These are phyloP conservation scores for Danio kyathit DNA, from an alignment of 2,797 vertebrate genomes.

Conservation along the genomic window DNA sequence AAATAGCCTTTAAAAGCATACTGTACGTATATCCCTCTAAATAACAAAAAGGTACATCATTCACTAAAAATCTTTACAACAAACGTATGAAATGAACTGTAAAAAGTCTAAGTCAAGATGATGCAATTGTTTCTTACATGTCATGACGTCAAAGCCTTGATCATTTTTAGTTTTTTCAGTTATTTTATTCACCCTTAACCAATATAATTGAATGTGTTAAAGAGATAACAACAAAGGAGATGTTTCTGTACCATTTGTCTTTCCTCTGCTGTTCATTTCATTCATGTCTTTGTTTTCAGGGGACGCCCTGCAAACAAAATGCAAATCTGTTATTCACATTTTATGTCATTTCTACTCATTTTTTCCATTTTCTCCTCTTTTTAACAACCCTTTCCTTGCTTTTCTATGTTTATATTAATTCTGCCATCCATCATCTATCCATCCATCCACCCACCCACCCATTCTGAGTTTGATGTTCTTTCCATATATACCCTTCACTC, in stretches of 20 bases:
- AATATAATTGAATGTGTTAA: not conserved
- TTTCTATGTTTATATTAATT: conserved; percentile 20
- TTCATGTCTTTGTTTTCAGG: conserved; percentile 54
- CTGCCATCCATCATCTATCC: conserved; percentile 30
- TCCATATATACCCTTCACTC: conserved; percentile 38
- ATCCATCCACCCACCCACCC: conserved; percentile 52
- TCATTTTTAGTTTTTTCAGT: not conserved
- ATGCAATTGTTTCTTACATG: not conserved
- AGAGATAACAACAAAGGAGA: not conserved
- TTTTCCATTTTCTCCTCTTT: conserved; percentile 68
- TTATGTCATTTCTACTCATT: conserved; percentile 65
- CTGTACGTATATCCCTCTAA: too few relatives aligned
- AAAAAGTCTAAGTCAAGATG: not conserved
- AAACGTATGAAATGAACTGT: not conserved
- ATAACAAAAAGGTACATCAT: too few relatives aligned
- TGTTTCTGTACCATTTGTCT: conserved; percentile 16
- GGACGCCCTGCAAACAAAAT: conserved; percentile 62
- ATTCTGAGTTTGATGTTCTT: conserved; percentile 6
- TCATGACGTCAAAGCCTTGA: not conserved
- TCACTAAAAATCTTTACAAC: too few relatives aligned
- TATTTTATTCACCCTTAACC: not conserved
- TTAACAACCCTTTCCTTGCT: conserved; percentile 55
- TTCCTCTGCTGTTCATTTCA: conserved; percentile 35
- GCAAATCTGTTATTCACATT: conserved; percentile 57
- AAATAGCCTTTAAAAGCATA: too few relatives aligned